phyloP scores from a whole-genome alignment of 2,797 vertebrate species.

The Dendrocincla tyrannina region DNA sequence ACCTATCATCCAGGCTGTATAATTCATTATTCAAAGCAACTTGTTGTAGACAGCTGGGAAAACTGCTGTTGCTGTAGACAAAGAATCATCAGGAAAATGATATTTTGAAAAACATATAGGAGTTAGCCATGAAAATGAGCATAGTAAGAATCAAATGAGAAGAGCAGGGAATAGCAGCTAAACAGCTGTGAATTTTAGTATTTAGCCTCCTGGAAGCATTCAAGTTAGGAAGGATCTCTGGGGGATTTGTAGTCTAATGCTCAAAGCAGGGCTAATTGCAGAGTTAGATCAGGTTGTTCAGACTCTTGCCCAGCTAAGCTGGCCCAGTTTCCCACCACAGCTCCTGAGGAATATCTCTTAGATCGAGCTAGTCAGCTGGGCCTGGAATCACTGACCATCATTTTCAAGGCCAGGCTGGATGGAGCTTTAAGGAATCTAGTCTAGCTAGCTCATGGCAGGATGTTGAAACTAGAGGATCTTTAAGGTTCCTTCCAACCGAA shows the following conservation, averaged over 20 bases:
- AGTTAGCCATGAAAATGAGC: not conserved
- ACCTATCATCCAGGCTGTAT: not conserved
- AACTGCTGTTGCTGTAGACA: not conserved
- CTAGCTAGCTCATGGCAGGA: not conserved
- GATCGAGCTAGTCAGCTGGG: not conserved
- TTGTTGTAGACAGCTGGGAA: not conserved
- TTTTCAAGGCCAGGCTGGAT: not conserved
- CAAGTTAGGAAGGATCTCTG: not conserved
- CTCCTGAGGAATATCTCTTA: fast-evolving
- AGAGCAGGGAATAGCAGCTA: not conserved
- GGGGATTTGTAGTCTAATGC: not conserved
- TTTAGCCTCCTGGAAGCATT: not conserved
- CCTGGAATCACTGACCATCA: not conserved
- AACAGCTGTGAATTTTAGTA: not conserved
- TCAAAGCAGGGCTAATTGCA: not conserved
- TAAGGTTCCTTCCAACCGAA: not conserved
- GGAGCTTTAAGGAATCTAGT: not conserved
- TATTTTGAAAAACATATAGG: not conserved
- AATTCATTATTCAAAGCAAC: not conserved
- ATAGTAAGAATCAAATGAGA: not conserved
- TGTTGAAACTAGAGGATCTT: not conserved
- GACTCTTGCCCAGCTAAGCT: not conserved
- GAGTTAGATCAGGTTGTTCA: not conserved
- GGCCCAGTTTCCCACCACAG: not conserved
- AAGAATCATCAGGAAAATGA: not conserved